Conservation (phyloP, 2,888 invertebrate species). For the Nemurella pictetii region DNA sequence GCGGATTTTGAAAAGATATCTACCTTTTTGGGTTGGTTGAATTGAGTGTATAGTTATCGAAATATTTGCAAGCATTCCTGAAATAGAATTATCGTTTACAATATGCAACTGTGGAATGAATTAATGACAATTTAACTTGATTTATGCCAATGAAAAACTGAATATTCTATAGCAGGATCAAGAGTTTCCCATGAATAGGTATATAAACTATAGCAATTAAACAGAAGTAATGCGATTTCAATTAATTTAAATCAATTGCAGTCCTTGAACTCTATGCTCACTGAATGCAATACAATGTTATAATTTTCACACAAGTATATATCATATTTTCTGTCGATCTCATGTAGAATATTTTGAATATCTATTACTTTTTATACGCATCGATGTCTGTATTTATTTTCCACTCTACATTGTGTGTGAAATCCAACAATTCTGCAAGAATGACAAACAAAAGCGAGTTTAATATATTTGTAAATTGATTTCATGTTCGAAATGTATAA, state of each 20-base stretch:
- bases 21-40: too few relatives aligned
- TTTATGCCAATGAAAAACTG: not conserved
- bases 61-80: conserved; percentile 6
- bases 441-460: not conserved
- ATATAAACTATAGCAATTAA: not conserved
- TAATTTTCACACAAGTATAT: not conserved
- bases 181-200: not conserved
- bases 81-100: not conserved
- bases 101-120: not conserved
- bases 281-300: not conserved
- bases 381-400: too few relatives aligned
- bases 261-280: not conserved
- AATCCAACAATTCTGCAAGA: not conserved
- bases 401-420: too few relatives aligned
- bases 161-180: not conserved
- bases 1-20: too few relatives aligned
- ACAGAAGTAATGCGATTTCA: too few relatives aligned
- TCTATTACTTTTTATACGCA: too few relatives aligned
- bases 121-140: not conserved
- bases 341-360: not conserved
- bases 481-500: not conserved
- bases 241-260: not conserved
- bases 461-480: not conserved
- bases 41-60: not conserved
- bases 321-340: not conserved